These are phyloP conservation scores for Perithous albicinctus DNA, from an alignment of 2,888 invertebrate species.

Conservation along the genomic window DNA sequence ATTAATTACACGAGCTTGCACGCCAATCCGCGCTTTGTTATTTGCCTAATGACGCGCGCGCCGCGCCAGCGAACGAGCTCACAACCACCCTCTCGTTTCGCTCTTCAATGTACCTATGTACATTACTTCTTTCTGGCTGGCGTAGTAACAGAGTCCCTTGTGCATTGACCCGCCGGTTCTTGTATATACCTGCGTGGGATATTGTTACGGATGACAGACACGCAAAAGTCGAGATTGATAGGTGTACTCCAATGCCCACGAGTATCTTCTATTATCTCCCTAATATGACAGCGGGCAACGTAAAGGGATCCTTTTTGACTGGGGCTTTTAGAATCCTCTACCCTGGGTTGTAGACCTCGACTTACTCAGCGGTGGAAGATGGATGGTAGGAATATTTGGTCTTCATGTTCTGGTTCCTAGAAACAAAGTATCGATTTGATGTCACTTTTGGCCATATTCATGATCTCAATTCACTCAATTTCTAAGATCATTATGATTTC, in stretches of 20 bases:
- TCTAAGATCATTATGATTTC: too few relatives aligned
- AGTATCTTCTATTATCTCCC: background rate
- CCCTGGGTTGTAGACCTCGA: background rate
- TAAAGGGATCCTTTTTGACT: background rate
- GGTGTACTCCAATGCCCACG: slow-evolving; percentile 7
- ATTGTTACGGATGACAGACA: slow-evolving; percentile 1
- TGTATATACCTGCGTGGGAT: background rate
- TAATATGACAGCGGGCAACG: background rate
- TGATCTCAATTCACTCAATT: too few relatives aligned
- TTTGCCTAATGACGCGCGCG: slow-evolving; percentile 39
- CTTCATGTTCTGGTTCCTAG: background rate
- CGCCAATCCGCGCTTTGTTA: slow-evolving; percentile 45
- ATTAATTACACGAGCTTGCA: slow-evolving; percentile 39
- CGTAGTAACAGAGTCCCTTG: background rate
- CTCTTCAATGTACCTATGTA: background rate
- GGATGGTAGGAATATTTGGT: too few relatives aligned
- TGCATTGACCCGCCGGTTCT: slow-evolving; percentile 1
- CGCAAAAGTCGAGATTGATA: background rate
- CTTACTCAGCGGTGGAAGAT: background rate
- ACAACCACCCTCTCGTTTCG: background rate
- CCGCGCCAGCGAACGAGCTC: slow-evolving; percentile 15
- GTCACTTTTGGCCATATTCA: too few relatives aligned
- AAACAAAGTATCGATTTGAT: too few relatives aligned
- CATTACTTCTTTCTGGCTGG: background rate
- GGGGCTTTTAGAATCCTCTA: background rate